Base-by-base conservation (phyloP, 2,113 vertebrate species). In the Lanius collurio region DNA sequence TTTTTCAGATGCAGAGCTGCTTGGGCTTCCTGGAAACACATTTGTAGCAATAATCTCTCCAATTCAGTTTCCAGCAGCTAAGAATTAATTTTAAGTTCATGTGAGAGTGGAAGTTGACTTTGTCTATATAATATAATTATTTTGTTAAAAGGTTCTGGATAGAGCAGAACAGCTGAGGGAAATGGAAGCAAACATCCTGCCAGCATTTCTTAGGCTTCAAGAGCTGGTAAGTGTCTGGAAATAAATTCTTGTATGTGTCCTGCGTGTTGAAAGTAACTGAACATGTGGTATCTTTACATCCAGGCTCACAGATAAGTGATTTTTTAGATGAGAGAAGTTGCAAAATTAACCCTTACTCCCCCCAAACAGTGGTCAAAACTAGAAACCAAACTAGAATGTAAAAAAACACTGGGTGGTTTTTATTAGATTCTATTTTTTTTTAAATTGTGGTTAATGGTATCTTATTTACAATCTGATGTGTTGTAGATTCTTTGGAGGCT, bases 111-210 rank as follows among this genome's bases (percentile, higher is more conserved):
- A 67, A 76, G 22, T 22, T 59, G 42, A n/a, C 5, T 13, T 83
- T 71, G 27, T 62, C 10, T 91, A 1, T 89, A 22, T 79, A 62
- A n/a, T 65, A 26, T 57, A 27, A 30, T 80, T 80, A 11, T 77
- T 95, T 92, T 93, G 21, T 94, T 96, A 46, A 65, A 95, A 99
- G 99, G 98, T 99, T 30, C 97, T 99, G 92, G 99, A 99, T 96
- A 98, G 99, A 97, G 99, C 99, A 4, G 99, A 99, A 53, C 98
- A 98, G 76, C 97, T 99, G 82, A 98, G 99, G 94, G 99, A 99
- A 71, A 98, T 99, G 95, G 99, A 99, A 83, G 98, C 98, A 88
- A 99, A 99, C 84, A 94, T 99, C 90, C 98, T 99, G 71, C 99
- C 99, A 60, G 99, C 98, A 7, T 98, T 99, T 83, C 98, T 99